Base-by-base conservation (phyloP, 2,113 vertebrate genomes). In the Eonycteris spelaea region DNA sequence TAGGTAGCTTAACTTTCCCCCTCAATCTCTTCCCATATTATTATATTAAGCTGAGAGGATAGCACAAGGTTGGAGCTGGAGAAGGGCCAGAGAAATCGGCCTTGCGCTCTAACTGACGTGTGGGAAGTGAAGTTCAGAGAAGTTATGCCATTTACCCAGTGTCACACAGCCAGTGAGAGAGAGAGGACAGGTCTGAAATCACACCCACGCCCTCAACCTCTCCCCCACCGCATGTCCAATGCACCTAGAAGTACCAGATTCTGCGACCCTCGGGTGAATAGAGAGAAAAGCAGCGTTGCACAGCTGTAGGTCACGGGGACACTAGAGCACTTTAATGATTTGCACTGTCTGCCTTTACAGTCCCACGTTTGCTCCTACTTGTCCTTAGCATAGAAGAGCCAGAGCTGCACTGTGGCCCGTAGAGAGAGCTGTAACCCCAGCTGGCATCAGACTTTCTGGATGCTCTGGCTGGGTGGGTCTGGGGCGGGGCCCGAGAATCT, bases 331-430 rank as follows among this genome's bases (percentile, higher is more conserved):
- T 28, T 30, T 6, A 3, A 2, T 3, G 1, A 22, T 18, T 1
- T 16, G 43, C 13, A 28, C 7, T 2, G n/a, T 30, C 51, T 48
- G 38, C 30, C 74, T 77, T 48, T 24, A 57, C 26, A 12, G 3
- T n/a, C 18, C 11, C 51, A 18, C 21, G 59, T 51, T 35, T 0
- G 4, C 4, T 55, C 16, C 11, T 0, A 30, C 59, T 30, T 5
- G 6, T 7, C 4, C n/a, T 10, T 1, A 24, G 33, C 22, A 28
- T 11, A 67, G 57, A 30, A 13, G 57, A 61, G 38, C 43, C 77
- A 4, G 74, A 4, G 24, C 18, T 6, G 19, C 0, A 6, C 8
- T 1, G 38, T 7, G 22, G 35, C 1, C 18, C 3, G 1, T n/a
- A 12, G 35, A 6, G 28, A 45, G 30, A 65, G 73, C 55, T 26